Evolutionary conservation across 2,888 invertebrate species (phyloP), one percentile per base, ranked within the genome.

Genomic region (Baccha elongata): DNA sequence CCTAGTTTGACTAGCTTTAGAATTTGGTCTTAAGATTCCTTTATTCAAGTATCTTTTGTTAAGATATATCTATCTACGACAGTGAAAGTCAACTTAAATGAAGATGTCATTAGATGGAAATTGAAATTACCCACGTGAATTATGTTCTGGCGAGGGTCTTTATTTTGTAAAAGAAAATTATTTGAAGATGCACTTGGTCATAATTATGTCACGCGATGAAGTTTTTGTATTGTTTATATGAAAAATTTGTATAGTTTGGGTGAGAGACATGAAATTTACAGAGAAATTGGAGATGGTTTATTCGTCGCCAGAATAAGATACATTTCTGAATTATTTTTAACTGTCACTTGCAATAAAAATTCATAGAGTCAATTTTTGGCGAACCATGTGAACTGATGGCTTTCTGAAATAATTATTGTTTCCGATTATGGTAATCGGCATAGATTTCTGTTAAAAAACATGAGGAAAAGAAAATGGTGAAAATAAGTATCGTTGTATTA

Each of bases 31-130:
- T 46, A 37, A 53, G 72, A 58, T 15, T 26, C 40, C 29, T 32
- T 7, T 23, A 19, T 21, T 15, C 46, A 21, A 21, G 15, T 2
- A 29, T 6, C 15, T 55, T 26, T 19, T 8, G 40, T 37, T 13
- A 40, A 15, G 23, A n/a, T 17, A 17, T 42, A 42, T 42, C 8
- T 1, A 35, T n/a, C n/a, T 46, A 8, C 15, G 5, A 21, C 29
- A 79, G 79, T 79, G 79, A 79, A 79, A 79, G 79, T 79, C 58
- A 64, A 40, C 19, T 67, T 19, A 53, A 52, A 53, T 60, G 29
- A 48, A 68, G 60, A 79, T 55, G 73, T 73, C 79, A 73, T 79
- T 73, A 68, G 67, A 32, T 62, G 79, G 26, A 53, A 79, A 53
- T 55, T 23, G 44, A 60, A 44, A 60, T 44, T 60, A 60, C 60